These are phyloP conservation scores for Cephus cinctus DNA, from an alignment of 1,140 invertebrate genomes.

Conservation along the genomic window DNA sequence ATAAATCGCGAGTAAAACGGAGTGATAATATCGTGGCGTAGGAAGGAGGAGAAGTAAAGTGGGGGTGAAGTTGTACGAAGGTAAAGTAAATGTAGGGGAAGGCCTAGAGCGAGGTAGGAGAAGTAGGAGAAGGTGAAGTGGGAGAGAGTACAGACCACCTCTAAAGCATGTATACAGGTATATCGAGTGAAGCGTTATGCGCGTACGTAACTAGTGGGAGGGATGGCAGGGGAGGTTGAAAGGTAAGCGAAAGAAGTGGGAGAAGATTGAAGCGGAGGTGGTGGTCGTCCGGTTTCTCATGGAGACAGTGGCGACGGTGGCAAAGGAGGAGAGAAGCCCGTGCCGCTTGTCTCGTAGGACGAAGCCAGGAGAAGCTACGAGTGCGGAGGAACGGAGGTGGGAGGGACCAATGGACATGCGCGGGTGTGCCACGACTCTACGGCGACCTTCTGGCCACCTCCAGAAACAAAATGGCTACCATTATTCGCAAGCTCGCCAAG, in stretches of 20 bases:
- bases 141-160: constrained; percentile 10
- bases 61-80: neutral
- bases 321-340: neutral
- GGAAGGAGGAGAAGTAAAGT: neutral
- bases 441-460: constrained; percentile 57
- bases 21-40: constrained; percentile 48
- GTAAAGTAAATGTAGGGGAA: neutral
- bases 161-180: too few species aligned
- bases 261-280: too few species aligned
- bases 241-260: neutral
- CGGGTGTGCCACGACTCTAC: constrained; percentile 55
- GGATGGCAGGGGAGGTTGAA: neutral
- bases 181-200: too few species aligned
- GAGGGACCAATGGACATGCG: constrained; percentile 57
- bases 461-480: constrained; percentile 57
- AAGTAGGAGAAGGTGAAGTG: constrained; percentile 10
- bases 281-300: too few species aligned
- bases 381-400: constrained; percentile 24
- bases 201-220: neutral
- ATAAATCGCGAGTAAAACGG: constrained; percentile 53
- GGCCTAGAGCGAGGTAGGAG: constrained; percentile 4
- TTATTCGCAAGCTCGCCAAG: constrained; percentile 25
- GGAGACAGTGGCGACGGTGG: constrained; percentile 8
- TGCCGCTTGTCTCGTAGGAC: constrained; percentile 5
- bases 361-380: constrained; percentile 22